Base-by-base conservation (phyloP, 2,888 invertebrate species). In the Dusona sp. region DNA sequence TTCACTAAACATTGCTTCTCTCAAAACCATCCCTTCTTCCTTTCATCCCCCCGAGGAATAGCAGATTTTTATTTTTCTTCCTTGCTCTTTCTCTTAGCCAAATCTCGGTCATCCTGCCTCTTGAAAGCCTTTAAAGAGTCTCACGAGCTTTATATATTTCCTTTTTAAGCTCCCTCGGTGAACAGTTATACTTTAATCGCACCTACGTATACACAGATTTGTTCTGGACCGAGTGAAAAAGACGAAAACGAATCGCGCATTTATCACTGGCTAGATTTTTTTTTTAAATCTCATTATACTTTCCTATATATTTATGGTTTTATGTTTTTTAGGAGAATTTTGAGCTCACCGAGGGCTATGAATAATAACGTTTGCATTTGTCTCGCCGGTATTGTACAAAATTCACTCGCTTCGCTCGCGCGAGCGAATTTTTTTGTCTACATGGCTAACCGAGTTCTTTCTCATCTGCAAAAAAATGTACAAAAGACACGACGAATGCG, bases 1-100 rank as follows among this genome's bases (percentile, higher is more conserved):
- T 89, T 89, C 87, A 89, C 91, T 91, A 92, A 92, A 92, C 91
- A 91, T 92, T 90, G 89, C 88, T 89, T 81, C 88, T 84, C 89
- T 88, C 86, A 86, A 42, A 72, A 74, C 48, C 42, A 22, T 67
- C 13, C 65, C 81, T 81, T 77, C 65, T 74, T 79, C 65, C 83
- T 84, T 72, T 86, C 83, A 73, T 83, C 81, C 84, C 84, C 81
- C 70, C 79, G 87, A 74, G 88, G 88, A 79, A 79, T 84, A 85
- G 84, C 87, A 87, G 86, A 90, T 88, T 48, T 48, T 91, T 91
- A 90, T 88, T 81, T 89, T 83, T 86, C 87, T 88, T 89, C 90
- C 89, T 83, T 67, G 54, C 51, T 79, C 65, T 84, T 82, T 84
- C 80, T 79, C 81, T 81, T 73, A 67, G 65, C 54, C 64, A 61